These are phyloP conservation scores for Glyphotaelius pellucidus DNA, from an alignment of 2,888 invertebrate genomes.

Conservation along the genomic window DNA sequence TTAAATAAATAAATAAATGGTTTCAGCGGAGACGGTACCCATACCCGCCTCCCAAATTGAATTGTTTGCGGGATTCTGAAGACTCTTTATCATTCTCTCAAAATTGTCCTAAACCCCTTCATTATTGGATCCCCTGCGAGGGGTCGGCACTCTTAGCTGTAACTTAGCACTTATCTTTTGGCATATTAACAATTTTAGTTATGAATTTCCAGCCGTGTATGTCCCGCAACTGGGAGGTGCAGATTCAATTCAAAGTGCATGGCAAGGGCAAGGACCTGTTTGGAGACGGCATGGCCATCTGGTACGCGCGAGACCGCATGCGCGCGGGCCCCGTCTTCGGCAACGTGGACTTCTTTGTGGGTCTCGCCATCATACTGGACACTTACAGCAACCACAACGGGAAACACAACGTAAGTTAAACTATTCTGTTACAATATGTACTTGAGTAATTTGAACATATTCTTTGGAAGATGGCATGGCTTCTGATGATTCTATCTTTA, in stretches of 20 bases:
- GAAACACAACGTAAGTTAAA: constrained; percentile 91
- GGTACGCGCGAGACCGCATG: constrained; percentile 93
- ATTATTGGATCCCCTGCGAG: too few species aligned
- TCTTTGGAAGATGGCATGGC: not conserved
- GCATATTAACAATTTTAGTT: not conserved
- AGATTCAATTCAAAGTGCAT: constrained; percentile 96
- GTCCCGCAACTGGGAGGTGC: constrained; percentile 96
- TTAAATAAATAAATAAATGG: too few species aligned
- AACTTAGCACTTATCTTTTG: too few species aligned
- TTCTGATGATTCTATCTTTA: not conserved
- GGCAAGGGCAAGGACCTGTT: constrained; percentile 96
- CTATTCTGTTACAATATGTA: not conserved
- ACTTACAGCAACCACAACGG: constrained; percentile 99
- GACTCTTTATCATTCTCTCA: too few species aligned
- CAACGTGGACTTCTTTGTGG: constrained; percentile 92
- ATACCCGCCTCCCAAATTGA: too few species aligned
- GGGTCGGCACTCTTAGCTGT: too few species aligned
- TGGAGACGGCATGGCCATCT: constrained; percentile 97
- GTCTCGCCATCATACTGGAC: constrained; percentile 95
- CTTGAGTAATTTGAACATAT: not conserved
- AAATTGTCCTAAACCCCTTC: too few species aligned
- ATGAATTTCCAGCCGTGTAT: constrained; percentile 82
- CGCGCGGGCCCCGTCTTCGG: constrained; percentile 94
- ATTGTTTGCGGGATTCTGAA: too few species aligned
- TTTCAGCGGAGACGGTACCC: too few species aligned